Conservation (phyloP, 2,113 vertebrate genomes). For the Anhinga rufa region DNA sequence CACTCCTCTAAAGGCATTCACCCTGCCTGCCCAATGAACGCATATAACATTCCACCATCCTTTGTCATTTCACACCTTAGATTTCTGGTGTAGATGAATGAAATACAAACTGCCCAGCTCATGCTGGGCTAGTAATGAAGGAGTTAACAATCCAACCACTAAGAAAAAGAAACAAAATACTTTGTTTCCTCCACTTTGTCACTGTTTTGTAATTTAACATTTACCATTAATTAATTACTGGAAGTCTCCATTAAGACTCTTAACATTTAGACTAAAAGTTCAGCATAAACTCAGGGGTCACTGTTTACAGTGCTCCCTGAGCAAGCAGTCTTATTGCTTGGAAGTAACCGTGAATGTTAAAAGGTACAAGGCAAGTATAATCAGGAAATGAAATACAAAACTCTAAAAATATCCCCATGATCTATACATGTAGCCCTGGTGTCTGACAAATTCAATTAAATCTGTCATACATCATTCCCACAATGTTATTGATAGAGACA, state of each 20-base stretch:
- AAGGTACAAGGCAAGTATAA: slow-evolving; percentile 50
- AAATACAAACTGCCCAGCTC: neutral
- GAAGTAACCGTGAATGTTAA: slow-evolving; percentile 56
- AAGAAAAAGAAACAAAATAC: neutral
- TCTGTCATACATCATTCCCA: slow-evolving; percentile 77
- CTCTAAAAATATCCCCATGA: slow-evolving; percentile 74
- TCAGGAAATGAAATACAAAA: slow-evolving; percentile 70
- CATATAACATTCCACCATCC: neutral
- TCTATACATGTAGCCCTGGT: slow-evolving; percentile 57
- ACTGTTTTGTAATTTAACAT: neutral
- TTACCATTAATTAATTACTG: slow-evolving; percentile 15
- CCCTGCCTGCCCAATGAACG: neutral
- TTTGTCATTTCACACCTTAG: neutral
- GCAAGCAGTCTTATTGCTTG: slow-evolving; percentile 11
- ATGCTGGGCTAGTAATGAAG: neutral
- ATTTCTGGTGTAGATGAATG: neutral
- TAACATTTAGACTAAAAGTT: slow-evolving; percentile 49
- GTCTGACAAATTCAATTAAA: slow-evolving; percentile 81
- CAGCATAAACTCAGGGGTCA: slow-evolving; percentile 51
- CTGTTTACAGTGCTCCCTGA: slow-evolving; percentile 15
- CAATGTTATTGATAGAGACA: slow-evolving; percentile 75
- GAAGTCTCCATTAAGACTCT: slow-evolving; percentile 14
- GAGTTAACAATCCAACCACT: neutral
- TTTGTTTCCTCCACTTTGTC: neutral
- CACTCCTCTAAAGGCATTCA: neutral